Evolutionary conservation across 2,888 invertebrate genomes (phyloP).

Genomic region (Hesperia comma): DNA sequence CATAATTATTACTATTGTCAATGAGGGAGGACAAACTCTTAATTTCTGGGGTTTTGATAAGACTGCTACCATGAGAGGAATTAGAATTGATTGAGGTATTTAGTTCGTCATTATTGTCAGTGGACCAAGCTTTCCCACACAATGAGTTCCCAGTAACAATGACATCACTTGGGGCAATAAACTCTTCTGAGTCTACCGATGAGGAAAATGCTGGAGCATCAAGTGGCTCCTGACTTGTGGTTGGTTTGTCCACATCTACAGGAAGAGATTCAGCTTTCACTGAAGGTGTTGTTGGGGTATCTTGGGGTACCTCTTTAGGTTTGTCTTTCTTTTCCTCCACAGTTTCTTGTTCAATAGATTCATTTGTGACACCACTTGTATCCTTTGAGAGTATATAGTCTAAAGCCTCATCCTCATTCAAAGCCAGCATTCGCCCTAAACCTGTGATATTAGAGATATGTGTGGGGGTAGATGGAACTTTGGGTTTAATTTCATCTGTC

Average conservation of each 20-base stretch:
- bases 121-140: slow-evolving; percentile 86
- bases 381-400: slow-evolving; percentile 86
- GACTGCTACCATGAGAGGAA: slow-evolving; percentile 79
- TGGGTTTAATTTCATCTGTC: slow-evolving; percentile 77
- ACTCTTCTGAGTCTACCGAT: slow-evolving; percentile 66
- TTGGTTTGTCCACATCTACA: slow-evolving; percentile 60
- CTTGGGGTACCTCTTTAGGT: slow-evolving; percentile 43
- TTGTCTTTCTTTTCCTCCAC: slow-evolving; percentile 32
- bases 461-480: slow-evolving; percentile 65
- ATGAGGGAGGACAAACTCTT: slow-evolving; percentile 76
- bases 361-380: slow-evolving; percentile 58
- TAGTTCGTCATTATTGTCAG: slow-evolving; percentile 84
- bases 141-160: slow-evolving; percentile 86
- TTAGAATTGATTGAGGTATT: slow-evolving; percentile 78
- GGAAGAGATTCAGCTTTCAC: slow-evolving; percentile 39
- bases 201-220: slow-evolving; percentile 59
- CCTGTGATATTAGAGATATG: slow-evolving; percentile 64
- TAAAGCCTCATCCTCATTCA: slow-evolving; percentile 89
- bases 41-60: slow-evolving; percentile 79
- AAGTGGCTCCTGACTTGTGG: slow-evolving; percentile 59
- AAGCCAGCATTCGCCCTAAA: slow-evolving; percentile 77
- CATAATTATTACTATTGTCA: slow-evolving; percentile 67
- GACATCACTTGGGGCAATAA: slow-evolving; percentile 62
- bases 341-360: slow-evolving; percentile 37
- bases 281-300: slow-evolving; percentile 42